Evolutionary conservation across 2,888 invertebrate species (phyloP).

Genomic region (Linnaemya tessellans): DNA sequence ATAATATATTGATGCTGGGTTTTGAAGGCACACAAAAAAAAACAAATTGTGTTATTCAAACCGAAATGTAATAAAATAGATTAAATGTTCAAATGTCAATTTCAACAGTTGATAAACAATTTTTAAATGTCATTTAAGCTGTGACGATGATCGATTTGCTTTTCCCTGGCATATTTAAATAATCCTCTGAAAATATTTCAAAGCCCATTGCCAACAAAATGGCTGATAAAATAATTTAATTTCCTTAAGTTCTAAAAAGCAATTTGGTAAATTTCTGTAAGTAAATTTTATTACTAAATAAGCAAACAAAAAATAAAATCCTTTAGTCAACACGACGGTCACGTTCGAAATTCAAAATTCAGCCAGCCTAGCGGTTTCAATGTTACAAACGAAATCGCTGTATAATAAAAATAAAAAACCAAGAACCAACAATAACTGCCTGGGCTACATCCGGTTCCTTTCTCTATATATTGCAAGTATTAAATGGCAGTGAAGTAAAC

Average conservation of each 20-base stretch:
- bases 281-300: too few species aligned
- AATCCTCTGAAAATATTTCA: neutral
- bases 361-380: too few species aligned
- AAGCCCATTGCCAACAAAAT: neutral
- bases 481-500: too few species aligned
- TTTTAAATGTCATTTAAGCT: neutral
- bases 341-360: too few species aligned
- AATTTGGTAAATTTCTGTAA: neutral
- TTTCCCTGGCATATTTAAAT: neutral
- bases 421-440: too few species aligned
- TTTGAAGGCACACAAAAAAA: slow-evolving; percentile 24
- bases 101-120: neutral
- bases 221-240: neutral
- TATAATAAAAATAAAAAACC: too few species aligned
- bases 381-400: too few species aligned
- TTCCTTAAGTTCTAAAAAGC: neutral
- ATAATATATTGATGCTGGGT: slow-evolving; percentile 44
- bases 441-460: too few species aligned
- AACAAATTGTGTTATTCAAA: slow-evolving; percentile 25
- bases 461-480: too few species aligned
- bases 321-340: too few species aligned
- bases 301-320: too few species aligned
- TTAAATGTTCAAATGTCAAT: slow-evolving; percentile 34
- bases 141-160: neutral
- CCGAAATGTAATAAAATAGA: neutral